Evolutionary conservation across 2,797 vertebrate genomes (phyloP), one percentile per base, ranked within the genome.

Genomic region (Macropus fuliginosus): DNA sequence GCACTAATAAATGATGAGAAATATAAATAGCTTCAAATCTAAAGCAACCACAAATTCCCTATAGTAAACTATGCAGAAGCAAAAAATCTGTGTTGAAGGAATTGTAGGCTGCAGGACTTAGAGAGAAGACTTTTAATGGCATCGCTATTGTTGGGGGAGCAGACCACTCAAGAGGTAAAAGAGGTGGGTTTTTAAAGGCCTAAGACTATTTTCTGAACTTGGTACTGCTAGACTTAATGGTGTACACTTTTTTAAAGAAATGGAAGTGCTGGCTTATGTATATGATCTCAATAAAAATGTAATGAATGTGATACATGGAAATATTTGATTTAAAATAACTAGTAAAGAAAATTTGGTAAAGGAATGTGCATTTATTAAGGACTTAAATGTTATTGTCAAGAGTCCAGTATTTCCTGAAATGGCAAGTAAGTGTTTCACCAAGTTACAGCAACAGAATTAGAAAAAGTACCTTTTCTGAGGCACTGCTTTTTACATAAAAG

Each of bases 31-130:
- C 74, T 94, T 91, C 81, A 93, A 96, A 50, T 93, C 92, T 29
- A 57, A 34, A 91, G 11, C 81, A 93, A 66, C 94, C 95, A 91
- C 12, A 46, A 50, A 92, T 95, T 96, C 93, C 62, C 57, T 94
- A n/a, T 18, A 92, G 92, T 95, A 91, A 95, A 96, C 96, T 96
- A 95, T 94, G 94, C 93, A 96, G 92, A 92, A 95, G 81, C 56
- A 91, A 94, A 94, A 93, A 91, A 92, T n/a, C 31, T 54, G 40
- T 56, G 95, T 62, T 93, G 55, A 90, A 90, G 94, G 56, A 95
- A 81, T 18, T 21, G 57, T 55, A 27, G 96, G 92, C 46, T 92
- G 59, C 87, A 95, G 95, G 93, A 94, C 54, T 92, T n/a, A 94
- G 93, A 52, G 52, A 52, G 52, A 52, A 90, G 87, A 90, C 8